Evolutionary conservation across 2,113 vertebrate species (phyloP).

Genomic region (Leiothrix lutea): DNA sequence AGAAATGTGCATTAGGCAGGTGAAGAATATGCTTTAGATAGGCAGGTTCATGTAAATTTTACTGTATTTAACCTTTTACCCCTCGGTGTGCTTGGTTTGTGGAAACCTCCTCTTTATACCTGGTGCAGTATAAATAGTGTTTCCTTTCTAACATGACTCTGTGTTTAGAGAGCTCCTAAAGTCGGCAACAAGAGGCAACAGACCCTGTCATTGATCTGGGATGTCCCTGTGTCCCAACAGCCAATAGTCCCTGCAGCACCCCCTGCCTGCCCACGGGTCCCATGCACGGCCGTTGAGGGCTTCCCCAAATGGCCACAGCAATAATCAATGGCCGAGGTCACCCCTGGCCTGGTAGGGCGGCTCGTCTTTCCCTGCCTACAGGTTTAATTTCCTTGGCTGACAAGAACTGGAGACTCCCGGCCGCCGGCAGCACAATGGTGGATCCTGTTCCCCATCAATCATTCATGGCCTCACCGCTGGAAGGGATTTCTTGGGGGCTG

Average conservation of each 20-base stretch:
- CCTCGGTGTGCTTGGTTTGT: neutral
- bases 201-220: neutral
- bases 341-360: accelerated
- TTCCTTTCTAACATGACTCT: neutral
- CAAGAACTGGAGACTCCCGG: neutral
- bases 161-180: neutral
- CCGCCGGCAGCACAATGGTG: neutral
- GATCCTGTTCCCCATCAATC: conserved; percentile 57
- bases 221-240: neutral
- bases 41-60: neutral
- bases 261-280: accelerated
- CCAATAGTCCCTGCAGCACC: accelerated
- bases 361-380: neutral
- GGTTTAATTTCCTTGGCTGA: conserved; percentile 28
- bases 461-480: neutral
- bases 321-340: neutral
- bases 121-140: neutral
- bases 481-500: neutral
- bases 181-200: neutral
- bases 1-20: neutral
- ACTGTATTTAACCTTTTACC: neutral
- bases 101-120: neutral
- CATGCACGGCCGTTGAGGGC: neutral
- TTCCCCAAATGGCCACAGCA: neutral
- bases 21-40: neutral